A percentile compares a stretch with the other conserved stretches of the same genome.
Evolutionary conservation across 2,113 vertebrate species (phyloP).

Genomic region (Nematolebias whitei): DNA sequence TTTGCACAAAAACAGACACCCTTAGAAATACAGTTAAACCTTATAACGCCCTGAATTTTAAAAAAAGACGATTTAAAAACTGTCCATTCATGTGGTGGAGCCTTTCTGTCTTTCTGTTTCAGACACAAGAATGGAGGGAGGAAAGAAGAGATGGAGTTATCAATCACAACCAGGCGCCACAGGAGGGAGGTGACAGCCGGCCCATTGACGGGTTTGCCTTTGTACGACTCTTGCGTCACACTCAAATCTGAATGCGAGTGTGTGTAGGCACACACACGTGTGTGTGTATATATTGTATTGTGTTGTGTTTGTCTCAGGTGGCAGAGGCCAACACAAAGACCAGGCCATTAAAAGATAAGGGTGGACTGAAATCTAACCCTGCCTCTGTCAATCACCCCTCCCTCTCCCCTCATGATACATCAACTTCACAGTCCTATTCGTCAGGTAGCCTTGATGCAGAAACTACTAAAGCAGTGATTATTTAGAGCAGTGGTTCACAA

Average conservation of each 20-base stretch:
- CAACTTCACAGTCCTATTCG: background rate
- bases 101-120: slow-evolving; percentile 2
- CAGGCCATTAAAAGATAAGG: slow-evolving; percentile 82
- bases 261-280: slow-evolving; percentile 22
- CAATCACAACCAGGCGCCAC: slow-evolving; percentile 68
- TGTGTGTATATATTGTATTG: slow-evolving; percentile 26
- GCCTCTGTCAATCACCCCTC: slow-evolving; percentile 69
- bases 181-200: slow-evolving; percentile 69
- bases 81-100: no score
- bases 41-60: background rate
- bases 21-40: background rate
- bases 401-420: slow-evolving; percentile 1
- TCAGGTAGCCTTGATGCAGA: background rate
- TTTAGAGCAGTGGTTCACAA: background rate
- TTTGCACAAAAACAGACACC: no score
- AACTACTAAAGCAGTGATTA: background rate
- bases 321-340: slow-evolving; percentile 76
- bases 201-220: slow-evolving; percentile 72
- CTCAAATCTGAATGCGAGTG: slow-evolving; percentile 12
- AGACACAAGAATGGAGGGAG: slow-evolving; percentile 29
- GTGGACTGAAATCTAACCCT: slow-evolving; percentile 75
- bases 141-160: slow-evolving; percentile 66
- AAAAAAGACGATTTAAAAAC: slow-evolving; percentile 5
- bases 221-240: slow-evolving; percentile 64
- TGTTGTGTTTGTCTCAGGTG: slow-evolving; percentile 56